Evolutionary conservation across 1,140 invertebrate genomes (phyloP), one percentile per base, ranked within the genome.

Genomic region (Drosophila eugracilis): DNA sequence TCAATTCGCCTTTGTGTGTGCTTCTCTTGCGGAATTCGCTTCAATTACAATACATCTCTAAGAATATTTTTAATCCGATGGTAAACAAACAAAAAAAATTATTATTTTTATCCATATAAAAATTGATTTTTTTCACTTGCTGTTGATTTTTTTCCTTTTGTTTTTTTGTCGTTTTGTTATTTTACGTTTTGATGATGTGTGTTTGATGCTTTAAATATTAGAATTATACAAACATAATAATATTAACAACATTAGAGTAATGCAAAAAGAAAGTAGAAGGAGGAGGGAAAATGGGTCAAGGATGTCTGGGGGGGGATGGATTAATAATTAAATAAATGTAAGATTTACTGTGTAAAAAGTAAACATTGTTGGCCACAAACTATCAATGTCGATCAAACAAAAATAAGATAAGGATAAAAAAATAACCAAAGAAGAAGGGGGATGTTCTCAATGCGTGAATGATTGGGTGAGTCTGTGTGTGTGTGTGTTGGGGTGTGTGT

Each of bases 231-330:
- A 81, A 88, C 78, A 74, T 81, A 86, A 86, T 86, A 86, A 80
- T 78, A 85, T 85, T 86, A 86, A 86, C 81, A 86, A 86, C 81
- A 80, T 81, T 81, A 80, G 39, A 77, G 54, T 86, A 72, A 80
- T 63, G 74, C 41, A 73, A 63, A 80, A 73, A n/a, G n/a, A n/a
- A n/a, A n/a, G n/a, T n/a, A n/a, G 17, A 42, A 22, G 36, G n/a
- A n/a, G 58, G 19, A 2, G 7, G 9, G 19, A 9, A 1, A 2
- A 14, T 6, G 44, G 26, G 10, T 3, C 1, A 14, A 22, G 9
- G 19, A 9, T 3, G n/a, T n/a, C n/a, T n/a, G n/a, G n/a, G n/a
- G n/a, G 9, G 4, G 1, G 12, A 9, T 22, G 39, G 26, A n/a
- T 37, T 52, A 34, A 50, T 7, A 66, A 32, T 21, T 1, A 66